These are phyloP conservation scores for Noctua fimbriata DNA, from an alignment of 2,888 invertebrate species.

Conservation along the genomic window DNA sequence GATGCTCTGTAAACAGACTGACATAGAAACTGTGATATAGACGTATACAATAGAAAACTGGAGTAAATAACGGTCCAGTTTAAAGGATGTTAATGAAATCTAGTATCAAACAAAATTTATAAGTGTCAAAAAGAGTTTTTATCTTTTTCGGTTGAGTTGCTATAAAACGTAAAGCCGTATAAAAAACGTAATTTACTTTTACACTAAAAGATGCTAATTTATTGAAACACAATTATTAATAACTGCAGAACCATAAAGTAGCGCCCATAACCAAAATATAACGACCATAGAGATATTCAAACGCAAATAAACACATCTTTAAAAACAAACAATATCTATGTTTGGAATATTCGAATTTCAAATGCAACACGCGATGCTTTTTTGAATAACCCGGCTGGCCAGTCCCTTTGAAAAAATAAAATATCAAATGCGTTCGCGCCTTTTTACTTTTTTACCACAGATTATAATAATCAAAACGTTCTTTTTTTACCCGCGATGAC, in stretches of 20 bases:
- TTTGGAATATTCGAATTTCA: slow-evolving; percentile 62
- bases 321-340: slow-evolving; percentile 62
- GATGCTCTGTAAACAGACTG: slow-evolving; percentile 47
- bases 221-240: slow-evolving; percentile 30
- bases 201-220: slow-evolving; percentile 23
- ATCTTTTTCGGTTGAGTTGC: background rate
- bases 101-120: background rate
- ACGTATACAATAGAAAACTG: slow-evolving; percentile 22
- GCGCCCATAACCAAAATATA: slow-evolving; percentile 45
- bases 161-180: background rate
- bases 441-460: slow-evolving; percentile 73
- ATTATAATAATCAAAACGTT: slow-evolving; percentile 46
- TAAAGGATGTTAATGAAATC: background rate
- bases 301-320: slow-evolving; percentile 55
- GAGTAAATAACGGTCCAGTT: slow-evolving; percentile 1
- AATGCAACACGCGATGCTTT: slow-evolving; percentile 70
- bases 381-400: slow-evolving; percentile 67
- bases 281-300: slow-evolving; percentile 35
- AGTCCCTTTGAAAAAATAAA: slow-evolving; percentile 73
- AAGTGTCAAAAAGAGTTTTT: background rate
- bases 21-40: slow-evolving; percentile 34
- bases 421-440: slow-evolving; percentile 73
- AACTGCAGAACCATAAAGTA: slow-evolving; percentile 24
- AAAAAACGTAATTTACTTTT: background rate
- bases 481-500: slow-evolving; percentile 77